Conservation (phyloP, 2,113 vertebrate genomes). For the Lasiurus borealis region DNA sequence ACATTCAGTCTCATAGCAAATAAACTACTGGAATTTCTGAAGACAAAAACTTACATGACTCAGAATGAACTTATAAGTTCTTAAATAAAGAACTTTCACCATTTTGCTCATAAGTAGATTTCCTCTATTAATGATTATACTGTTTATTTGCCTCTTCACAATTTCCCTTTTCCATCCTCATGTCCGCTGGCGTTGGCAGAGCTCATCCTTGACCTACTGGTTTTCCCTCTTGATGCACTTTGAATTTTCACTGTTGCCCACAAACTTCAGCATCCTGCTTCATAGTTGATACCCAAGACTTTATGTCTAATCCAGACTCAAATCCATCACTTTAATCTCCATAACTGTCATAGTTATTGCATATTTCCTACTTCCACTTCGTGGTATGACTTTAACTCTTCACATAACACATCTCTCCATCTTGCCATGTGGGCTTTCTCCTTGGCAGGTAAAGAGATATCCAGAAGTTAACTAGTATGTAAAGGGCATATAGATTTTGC, state of each 20-base stretch:
- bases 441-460: background rate
- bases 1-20: conserved; percentile 2
- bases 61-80: background rate
- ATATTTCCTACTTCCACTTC: background rate
- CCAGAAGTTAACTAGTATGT: background rate
- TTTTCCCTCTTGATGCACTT: background rate
- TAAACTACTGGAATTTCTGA: background rate
- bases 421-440: background rate
- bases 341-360: background rate
- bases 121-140: background rate
- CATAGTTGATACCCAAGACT: background rate
- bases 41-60: background rate
- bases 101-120: background rate
- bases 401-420: background rate
- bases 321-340: background rate
- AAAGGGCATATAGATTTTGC: background rate
- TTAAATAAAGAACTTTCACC: background rate
- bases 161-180: background rate
- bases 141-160: background rate
- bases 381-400: background rate
- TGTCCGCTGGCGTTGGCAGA: background rate
- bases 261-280: background rate
- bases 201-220: background rate
- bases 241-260: background rate
- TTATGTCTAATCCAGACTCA: background rate